Evolutionary conservation across 2,888 invertebrate genomes (phyloP).

Genomic region (Gortyna flavago): DNA sequence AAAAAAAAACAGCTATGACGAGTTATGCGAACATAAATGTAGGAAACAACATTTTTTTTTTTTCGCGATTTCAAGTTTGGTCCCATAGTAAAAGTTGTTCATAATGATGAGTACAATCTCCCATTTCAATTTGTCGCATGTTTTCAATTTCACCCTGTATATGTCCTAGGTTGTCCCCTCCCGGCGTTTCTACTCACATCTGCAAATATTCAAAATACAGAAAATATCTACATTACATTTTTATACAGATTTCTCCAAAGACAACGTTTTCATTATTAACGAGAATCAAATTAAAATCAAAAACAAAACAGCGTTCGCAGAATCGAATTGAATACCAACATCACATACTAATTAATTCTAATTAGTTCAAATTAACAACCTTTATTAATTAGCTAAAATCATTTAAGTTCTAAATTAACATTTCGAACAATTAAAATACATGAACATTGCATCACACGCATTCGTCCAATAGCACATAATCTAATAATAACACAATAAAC

Average conservation of each 20-base stretch:
- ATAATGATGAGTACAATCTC: no score
- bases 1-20: no score
- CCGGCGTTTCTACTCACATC: no score
- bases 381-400: constrained; percentile 35
- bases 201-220: neutral
- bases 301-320: neutral
- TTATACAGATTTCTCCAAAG: neutral
- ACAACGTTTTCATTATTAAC: neutral
- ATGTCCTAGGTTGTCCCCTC: no score
- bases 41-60: no score
- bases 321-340: constrained; percentile 22
- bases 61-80: no score
- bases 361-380: constrained; percentile 20
- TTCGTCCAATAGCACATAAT: constrained; percentile 19
- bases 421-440: constrained; percentile 36
- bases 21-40: no score
- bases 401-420: constrained; percentile 28
- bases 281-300: neutral
- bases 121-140: no score
- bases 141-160: no score
- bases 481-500: constrained; percentile 47
- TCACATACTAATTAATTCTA: constrained; percentile 36
- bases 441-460: constrained; percentile 2
- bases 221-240: neutral
- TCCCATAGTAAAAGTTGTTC: no score